Base-by-base conservation (phyloP, 2,888 invertebrate species). In the Callyntrura guangdongensis region DNA sequence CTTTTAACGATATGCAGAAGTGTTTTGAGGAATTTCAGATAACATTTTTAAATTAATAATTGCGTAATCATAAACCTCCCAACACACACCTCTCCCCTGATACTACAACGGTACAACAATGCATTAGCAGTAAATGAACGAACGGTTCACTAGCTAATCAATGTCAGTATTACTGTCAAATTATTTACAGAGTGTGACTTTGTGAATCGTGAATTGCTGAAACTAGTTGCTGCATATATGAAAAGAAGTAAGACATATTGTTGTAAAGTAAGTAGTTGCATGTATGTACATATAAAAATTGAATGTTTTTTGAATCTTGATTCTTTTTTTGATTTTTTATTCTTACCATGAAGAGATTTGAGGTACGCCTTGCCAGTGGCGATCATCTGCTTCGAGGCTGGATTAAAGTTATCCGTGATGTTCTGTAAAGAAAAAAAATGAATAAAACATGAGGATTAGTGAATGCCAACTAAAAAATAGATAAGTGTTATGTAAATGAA, bases 321-420 rank as follows among this genome's bases (percentile, higher is more conserved):
- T n/a, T n/a, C n/a, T n/a, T n/a, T n/a, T n/a, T n/a, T n/a, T n/a
- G n/a, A 8, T 81, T 17, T n/a, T 45, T 11, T 4, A 14, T 12
- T 14, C 97, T 97, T 96, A 98, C 98, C 98, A 95, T 98, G 98
- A 95, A 99, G 96, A 94, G 98, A 98, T 95, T 99, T 99, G 94
- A 99, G 96, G 95, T 98, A 98, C 91, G 98, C 98, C 95, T 98
- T 98, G 91, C 98, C 98, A 94, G 98, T 97, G 94, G 97, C 97
- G 95, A 99, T 98, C 96, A 99, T 97, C 96, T 98, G 98, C 94
- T 98, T 96, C 69, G 98, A 98, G 93, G 98, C 98, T 89, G 98
- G 98, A 96, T 98, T 98, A 96, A 99, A 99, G 96, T 98, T 98
- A 95, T 98, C 98, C 96, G 98, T 96, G 95, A 99, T 98, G 95